Evolutionary conservation across 2,888 invertebrate species (phyloP), one percentile per base, ranked within the genome.

Genomic region (Neoaliturus tenellus): DNA sequence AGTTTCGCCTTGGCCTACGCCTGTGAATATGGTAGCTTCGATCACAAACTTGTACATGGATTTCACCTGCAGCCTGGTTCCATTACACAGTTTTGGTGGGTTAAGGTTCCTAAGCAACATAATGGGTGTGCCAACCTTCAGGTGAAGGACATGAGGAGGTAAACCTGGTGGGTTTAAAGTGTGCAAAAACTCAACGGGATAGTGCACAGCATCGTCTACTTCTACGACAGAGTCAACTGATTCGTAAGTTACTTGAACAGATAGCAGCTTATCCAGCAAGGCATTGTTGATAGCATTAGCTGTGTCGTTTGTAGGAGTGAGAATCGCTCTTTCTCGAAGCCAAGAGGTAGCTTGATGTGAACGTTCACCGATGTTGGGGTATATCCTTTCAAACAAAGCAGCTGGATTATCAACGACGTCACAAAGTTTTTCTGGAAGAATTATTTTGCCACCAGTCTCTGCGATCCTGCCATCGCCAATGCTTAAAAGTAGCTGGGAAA

Each of bases 41-140:
- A 87, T 83, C 3, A 84, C 48, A 80, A 86, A 84, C 31, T 80
- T 67, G n/a, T 83, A 81, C 20, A 88, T 62, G 14, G 80, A 58
- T 80, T 84, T 87, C 10, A 87, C 83, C 41, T 73, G 81, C 5
- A 88, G 81, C 28, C 87, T 82, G 5, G 87, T 88, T 0, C 88
- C 88, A 81, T 88, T 88, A 55, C 87, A 87, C 12, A 88, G 33
- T 51, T 85, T 85, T n/a, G 87, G 87, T 28, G 87, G 85, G 14
- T 86, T 85, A 12, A 88, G 39, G 80, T 88, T 88, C 82, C 88
- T 28, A 1, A 88, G 51, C 25, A 87, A 58, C 80, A 87, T 88
- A 23, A 88, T 75, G 62, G 86, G 87, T 10, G 86, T 80, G 8
- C 87, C 87, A 23, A 88, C 81, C 35, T 86, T 87, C 1, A 86